Evolutionary conservation across 2,113 vertebrate species (phyloP), one percentile per base, ranked within the genome.

Genomic region (Grus americana): DNA sequence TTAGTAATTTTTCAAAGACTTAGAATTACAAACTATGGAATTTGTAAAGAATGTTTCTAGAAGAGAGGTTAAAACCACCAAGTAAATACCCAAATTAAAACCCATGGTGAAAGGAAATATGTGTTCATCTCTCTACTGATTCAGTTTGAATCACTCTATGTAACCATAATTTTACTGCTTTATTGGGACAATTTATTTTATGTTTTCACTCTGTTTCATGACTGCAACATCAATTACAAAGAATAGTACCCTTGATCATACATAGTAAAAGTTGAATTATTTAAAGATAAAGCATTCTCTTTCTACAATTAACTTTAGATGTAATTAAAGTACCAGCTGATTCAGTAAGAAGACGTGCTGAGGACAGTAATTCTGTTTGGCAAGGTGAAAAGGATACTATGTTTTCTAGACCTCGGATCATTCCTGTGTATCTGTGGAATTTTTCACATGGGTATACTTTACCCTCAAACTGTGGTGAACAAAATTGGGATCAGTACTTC

Each of bases 161-260:
- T 54, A 79, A 75, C 61, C 12, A 65, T 36, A 80, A 75, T 79
- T 92, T 94, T 95, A 96, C 49, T 91, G 73, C 50, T 96, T 97
- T 94, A 97, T 88, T 91, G 88, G 86, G 80, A 93, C 67, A 87
- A 97, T 96, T 75, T 97, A 7, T 89, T 94, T 96, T 92, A 86
- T 85, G 65, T 87, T 95, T 96, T 93, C 24, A 5, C 49, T 75
- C 36, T 49, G 30, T 89, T 96, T 89, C 83, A 68, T 85, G 68
- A 84, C 86, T 84, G 79, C 76, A 87, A 52, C 68, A 75, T 91
- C 79, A 94, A 32, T 96, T 89, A 79, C 27, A 58, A 86, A 81
- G 72, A 84, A 79, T 17, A 96, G 52, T 40, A 65, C 46, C 40
- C 73, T 85, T 73, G 54, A 50, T 89, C 74, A 87, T 87, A 79